phyloP scores from a whole-genome alignment of 2,113 vertebrate genomes.

The Cercocebus atys region DNA sequence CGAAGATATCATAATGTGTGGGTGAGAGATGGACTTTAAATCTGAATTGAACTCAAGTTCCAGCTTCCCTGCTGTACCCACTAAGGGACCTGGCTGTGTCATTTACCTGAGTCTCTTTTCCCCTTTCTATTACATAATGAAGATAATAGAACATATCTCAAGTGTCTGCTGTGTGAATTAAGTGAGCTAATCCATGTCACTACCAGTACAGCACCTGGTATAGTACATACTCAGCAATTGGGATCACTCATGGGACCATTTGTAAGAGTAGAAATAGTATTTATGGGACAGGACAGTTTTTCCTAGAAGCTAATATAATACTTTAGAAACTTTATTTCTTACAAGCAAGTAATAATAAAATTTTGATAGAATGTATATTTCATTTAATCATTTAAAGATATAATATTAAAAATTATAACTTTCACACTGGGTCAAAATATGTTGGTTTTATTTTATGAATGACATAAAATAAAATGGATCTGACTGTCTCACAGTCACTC shows the following conservation, averaged over 20 bases:
- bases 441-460: not conserved
- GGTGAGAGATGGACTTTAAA: not conserved
- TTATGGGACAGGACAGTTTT: not conserved
- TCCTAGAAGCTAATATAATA: slow-evolving; percentile 32
- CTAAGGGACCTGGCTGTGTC: not conserved
- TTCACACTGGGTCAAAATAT: not conserved
- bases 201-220: not conserved
- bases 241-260: no score
- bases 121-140: not conserved
- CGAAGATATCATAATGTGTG: not conserved
- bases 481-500: not conserved
- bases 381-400: not conserved
- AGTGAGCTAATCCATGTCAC: not conserved
- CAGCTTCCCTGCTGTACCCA: not conserved
- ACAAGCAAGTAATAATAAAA: slow-evolving; percentile 44
- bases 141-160: not conserved
- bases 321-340: not conserved
- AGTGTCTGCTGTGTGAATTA: not conserved
- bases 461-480: not conserved
- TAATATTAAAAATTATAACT: not conserved
- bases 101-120: not conserved
- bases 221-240: not conserved
- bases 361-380: slow-evolving; percentile 15
- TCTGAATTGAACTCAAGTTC: not conserved
- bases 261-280: not conserved